Conservation (phyloP, 2,888 invertebrate genomes). For the Arctia plantaginis region DNA sequence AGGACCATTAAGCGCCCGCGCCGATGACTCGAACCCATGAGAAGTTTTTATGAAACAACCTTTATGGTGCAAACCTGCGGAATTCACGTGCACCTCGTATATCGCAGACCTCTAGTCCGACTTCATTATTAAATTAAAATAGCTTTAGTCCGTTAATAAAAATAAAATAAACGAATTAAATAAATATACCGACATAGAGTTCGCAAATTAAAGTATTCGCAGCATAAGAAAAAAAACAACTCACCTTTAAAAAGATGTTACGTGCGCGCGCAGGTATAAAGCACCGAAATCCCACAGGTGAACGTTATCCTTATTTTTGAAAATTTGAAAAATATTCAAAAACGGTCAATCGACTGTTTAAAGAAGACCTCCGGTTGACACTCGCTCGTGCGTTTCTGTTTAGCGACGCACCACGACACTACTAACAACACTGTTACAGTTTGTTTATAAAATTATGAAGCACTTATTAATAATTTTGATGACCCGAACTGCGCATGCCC, state of each 20-base stretch:
- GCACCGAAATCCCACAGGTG: slow-evolving; percentile 84
- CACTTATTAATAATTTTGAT: slow-evolving; percentile 80
- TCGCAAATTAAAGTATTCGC: slow-evolving; percentile 15
- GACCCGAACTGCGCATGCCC: slow-evolving; percentile 82
- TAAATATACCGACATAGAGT: background rate
- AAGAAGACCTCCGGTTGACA: slow-evolving; percentile 42
- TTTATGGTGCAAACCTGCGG: slow-evolving; percentile 52
- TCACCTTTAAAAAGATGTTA: slow-evolving; percentile 80
- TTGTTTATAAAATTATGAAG: slow-evolving; percentile 83
- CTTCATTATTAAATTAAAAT: background rate
- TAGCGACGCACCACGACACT: slow-evolving; percentile 69
- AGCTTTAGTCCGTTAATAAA: background rate
- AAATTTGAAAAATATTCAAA: slow-evolving; percentile 63
- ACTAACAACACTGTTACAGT: slow-evolving; percentile 72
- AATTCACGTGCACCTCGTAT: slow-evolving; percentile 33
- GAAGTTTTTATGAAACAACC: slow-evolving; percentile 49
- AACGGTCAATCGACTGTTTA: slow-evolving; percentile 50
- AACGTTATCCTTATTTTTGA: slow-evolving; percentile 73
- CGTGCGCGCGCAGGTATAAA: slow-evolving; percentile 83
- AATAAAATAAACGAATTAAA: background rate
- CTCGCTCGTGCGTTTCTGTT: slow-evolving; percentile 69
- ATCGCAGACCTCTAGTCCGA: background rate
- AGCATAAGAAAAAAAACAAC: slow-evolving; percentile 41
- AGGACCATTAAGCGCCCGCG: slow-evolving; percentile 29
- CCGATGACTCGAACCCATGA: slow-evolving; percentile 27